phyloP scores from a whole-genome alignment of 2,113 vertebrate genomes.

The Pterocles orientalis region DNA sequence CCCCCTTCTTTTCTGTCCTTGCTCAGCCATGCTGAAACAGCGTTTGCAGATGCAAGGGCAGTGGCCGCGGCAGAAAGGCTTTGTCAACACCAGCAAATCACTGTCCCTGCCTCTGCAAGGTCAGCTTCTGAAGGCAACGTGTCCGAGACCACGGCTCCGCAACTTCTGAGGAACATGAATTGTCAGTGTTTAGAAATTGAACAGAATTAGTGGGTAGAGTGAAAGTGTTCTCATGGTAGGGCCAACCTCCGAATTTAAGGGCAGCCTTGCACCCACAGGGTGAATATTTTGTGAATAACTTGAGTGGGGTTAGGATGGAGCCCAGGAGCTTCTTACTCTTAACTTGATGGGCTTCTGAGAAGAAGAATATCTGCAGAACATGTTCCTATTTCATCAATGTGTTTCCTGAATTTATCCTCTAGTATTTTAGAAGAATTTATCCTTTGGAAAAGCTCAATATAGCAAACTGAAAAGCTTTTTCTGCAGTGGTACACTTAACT shows the following conservation, averaged over 20 bases:
- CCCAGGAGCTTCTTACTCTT: conserved; percentile 28
- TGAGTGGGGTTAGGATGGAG: neutral
- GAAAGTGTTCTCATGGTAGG: neutral
- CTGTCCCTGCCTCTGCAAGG: conserved; percentile 7
- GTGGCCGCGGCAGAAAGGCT: neutral
- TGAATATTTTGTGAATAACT: neutral
- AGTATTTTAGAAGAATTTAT: neutral
- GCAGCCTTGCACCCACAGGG: neutral
- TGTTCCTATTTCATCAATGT: neutral
- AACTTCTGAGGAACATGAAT: neutral
- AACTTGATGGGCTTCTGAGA: neutral
- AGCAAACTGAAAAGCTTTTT: neutral
- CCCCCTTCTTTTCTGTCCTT: neutral
- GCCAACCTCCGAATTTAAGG: neutral
- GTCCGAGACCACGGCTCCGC: neutral
- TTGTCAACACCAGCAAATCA: conserved; percentile 40
- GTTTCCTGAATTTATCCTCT: neutral
- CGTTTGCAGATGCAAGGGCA: neutral
- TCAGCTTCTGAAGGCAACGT: neutral
- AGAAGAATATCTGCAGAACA: neutral
- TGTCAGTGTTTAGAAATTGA: neutral
- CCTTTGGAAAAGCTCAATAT: neutral
- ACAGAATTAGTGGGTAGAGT: neutral
- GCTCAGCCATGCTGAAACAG: conserved; percentile 20
- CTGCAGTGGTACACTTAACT: neutral